Conservation (phyloP, 2,113 vertebrate genomes). For the Rhinoptilus africanus region DNA sequence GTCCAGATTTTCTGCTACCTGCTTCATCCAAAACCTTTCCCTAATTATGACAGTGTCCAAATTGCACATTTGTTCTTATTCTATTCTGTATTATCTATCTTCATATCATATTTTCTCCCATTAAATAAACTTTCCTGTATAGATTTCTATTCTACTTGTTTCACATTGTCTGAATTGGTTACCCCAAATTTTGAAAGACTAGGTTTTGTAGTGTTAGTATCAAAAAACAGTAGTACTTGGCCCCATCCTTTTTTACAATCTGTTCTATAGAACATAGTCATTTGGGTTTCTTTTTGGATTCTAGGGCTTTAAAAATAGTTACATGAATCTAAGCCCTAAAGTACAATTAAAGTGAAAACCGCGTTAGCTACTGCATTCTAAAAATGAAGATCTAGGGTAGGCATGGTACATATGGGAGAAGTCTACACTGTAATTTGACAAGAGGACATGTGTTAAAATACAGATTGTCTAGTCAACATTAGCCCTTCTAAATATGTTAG, state of each 20-base stretch:
- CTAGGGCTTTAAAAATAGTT: neutral
- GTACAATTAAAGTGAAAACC: slow-evolving; percentile 2
- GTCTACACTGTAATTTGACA: neutral
- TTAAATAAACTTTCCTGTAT: neutral
- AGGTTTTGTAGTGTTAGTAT: neutral
- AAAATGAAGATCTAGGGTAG: neutral
- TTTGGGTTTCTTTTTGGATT: neutral
- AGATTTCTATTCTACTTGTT: neutral
- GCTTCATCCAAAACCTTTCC: neutral
- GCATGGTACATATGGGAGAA: neutral
- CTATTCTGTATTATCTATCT: neutral
- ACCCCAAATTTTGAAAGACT: neutral
- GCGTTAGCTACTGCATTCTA: neutral
- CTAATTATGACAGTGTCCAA: neutral
- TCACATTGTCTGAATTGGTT: neutral
- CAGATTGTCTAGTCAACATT: neutral
- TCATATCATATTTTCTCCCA: neutral
- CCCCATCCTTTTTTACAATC: neutral
- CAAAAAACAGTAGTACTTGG: neutral
- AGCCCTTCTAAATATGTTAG: neutral
- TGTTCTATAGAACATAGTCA: neutral
- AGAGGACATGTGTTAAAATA: neutral
- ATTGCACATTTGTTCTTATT: neutral
- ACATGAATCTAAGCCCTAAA: neutral
- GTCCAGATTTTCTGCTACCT: neutral